phyloP scores from a whole-genome alignment of 1,140 invertebrate species.

The Trinorchestia longiramus region DNA sequence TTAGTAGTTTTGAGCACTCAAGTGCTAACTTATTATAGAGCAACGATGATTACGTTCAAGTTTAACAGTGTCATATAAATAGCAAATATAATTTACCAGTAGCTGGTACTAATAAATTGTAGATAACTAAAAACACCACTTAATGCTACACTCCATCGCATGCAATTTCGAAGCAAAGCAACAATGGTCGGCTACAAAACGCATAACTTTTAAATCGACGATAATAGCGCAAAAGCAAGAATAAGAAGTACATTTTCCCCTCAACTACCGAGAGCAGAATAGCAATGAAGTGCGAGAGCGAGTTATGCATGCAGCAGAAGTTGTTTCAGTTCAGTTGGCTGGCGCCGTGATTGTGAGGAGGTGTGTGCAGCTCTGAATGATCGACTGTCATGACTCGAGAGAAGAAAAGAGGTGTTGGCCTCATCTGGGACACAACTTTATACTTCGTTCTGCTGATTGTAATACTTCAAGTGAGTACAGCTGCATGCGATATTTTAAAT shows the following conservation, averaged over 20 bases:
- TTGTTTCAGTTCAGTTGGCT: neutral
- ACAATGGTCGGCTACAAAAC: too few relatives aligned
- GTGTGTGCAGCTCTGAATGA: neutral
- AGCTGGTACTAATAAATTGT: neutral
- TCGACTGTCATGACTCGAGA: neutral
- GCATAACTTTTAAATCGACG: too few relatives aligned
- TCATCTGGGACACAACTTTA: neutral
- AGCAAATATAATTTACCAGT: neutral
- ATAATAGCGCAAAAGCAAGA: too few relatives aligned
- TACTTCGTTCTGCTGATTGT: neutral
- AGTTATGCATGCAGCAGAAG: neutral
- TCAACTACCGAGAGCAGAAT: neutral
- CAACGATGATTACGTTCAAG: neutral
- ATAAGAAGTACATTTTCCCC: too few relatives aligned
- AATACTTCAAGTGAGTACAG: neutral
- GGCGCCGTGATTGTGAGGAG: constrained; percentile 1
- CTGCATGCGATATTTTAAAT: neutral
- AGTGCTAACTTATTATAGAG: neutral
- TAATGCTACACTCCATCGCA: neutral
- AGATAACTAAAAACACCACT: neutral
- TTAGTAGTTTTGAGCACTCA: neutral
- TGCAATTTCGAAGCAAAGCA: neutral
- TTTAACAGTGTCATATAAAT: neutral
- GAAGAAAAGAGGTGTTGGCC: neutral
- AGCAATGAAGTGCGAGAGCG: neutral